Conservation (phyloP, 2,797 vertebrate species). For the Alcedo quadribrachys region DNA sequence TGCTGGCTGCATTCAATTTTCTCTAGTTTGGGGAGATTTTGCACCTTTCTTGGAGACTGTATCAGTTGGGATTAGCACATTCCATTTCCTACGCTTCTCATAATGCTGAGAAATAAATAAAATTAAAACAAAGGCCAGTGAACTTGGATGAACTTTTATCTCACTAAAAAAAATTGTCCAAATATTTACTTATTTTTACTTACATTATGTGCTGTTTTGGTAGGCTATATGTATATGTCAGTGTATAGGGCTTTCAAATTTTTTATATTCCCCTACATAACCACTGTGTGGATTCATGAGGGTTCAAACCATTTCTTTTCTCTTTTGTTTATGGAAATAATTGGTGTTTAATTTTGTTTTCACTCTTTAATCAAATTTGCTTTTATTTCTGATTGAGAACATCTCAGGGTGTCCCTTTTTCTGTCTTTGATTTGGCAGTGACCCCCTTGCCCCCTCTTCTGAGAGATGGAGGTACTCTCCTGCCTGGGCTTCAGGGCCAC, state of each 20-base stretch:
- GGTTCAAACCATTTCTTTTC: neutral
- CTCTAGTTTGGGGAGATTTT: conserved; percentile 55
- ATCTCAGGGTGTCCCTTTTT: neutral
- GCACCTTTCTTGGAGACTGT: conserved; percentile 61
- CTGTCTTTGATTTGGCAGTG: neutral
- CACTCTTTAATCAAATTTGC: neutral
- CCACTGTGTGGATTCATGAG: neutral
- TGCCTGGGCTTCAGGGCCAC: neutral
- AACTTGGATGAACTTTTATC: conserved; percentile 51
- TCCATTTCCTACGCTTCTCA: conserved; percentile 66
- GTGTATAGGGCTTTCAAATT: neutral
- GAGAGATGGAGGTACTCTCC: neutral
- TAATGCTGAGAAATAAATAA: conserved; percentile 67
- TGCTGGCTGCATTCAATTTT: conserved; percentile 57
- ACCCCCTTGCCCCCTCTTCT: neutral
- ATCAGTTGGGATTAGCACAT: conserved; percentile 70
- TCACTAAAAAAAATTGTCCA: conserved; percentile 55
- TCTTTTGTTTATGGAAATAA: neutral
- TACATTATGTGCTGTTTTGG: conserved; percentile 20
- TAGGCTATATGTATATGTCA: neutral
- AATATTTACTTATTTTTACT: conserved; percentile 41
- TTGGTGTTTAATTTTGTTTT: neutral
- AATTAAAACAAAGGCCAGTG: conserved; percentile 72
- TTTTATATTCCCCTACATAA: neutral
- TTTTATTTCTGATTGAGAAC: neutral